These are phyloP conservation scores for Pampusana beccarii DNA, from an alignment of 2,113 vertebrate species.

Conservation along the genomic window DNA sequence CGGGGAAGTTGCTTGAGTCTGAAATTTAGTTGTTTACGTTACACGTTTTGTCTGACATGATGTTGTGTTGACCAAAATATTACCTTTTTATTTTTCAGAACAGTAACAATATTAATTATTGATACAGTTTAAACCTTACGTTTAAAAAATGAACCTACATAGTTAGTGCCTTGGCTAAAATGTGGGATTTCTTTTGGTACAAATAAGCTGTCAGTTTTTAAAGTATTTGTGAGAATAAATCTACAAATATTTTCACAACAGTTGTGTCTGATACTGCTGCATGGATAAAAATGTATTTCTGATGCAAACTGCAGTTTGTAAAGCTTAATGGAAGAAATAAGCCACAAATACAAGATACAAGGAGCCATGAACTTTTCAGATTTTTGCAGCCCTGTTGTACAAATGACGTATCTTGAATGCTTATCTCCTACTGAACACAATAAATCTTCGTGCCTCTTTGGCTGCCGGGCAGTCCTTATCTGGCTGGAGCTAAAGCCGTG, in stretches of 20 bases:
- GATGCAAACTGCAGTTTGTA: not conserved
- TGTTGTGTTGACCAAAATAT: not conserved
- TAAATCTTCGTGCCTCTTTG: not conserved
- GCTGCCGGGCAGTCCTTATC: not conserved
- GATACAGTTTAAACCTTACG: not conserved
- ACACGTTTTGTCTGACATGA: not conserved
- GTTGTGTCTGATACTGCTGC: not conserved
- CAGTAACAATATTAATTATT: not conserved
- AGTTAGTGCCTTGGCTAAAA: not conserved
- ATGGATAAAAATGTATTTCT: not conserved
- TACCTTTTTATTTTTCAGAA: not conserved
- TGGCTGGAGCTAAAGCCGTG: not conserved
- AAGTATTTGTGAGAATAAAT: not conserved
- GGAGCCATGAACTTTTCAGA: not conserved
- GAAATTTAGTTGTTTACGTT: not conserved
- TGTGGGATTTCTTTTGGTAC: not conserved
- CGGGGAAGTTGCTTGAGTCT: not conserved
- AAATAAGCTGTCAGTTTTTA: not conserved
- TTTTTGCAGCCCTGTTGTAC: not conserved
- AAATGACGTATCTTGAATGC: not conserved
- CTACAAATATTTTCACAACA: not conserved
- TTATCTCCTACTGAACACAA: not conserved
- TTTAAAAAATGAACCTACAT: not conserved
- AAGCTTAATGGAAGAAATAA: not conserved
- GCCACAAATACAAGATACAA: not conserved